Percentiles rank a stretch among this genome's conserved stretches.
Evolutionary conservation across 2,888 invertebrate genomes (phyloP).

Genomic region (Andrena camellia): DNA sequence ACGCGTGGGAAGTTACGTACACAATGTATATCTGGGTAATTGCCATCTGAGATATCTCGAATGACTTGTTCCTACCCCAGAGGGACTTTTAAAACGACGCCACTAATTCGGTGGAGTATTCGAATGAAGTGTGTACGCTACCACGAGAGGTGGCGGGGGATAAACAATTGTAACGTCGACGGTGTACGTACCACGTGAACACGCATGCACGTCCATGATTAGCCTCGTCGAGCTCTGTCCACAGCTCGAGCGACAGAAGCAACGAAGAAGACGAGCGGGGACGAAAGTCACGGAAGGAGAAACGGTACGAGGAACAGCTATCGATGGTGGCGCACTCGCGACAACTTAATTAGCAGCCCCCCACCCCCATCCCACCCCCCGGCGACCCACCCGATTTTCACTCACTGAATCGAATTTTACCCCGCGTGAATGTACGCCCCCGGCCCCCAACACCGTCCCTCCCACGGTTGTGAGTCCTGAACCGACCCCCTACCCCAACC

Average conservation of each 20-base stretch:
- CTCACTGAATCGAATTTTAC: slow-evolving; percentile 52
- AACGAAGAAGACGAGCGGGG: slow-evolving; percentile 14
- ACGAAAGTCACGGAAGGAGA: slow-evolving; percentile 23
- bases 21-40: too few relatives aligned
- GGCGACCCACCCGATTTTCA: slow-evolving; percentile 22
- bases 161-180: not conserved
- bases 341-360: slow-evolving; percentile 59
- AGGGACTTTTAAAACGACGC: not conserved
- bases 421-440: slow-evolving; percentile 55
- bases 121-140: too few relatives aligned
- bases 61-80: not conserved
- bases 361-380: too few relatives aligned
- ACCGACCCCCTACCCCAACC: not conserved
- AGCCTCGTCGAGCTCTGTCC: slow-evolving; percentile 31
- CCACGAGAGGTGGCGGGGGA: not conserved
- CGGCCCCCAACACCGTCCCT: slow-evolving; percentile 29
- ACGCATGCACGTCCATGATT: slow-evolving; percentile 20
- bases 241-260: not conserved
- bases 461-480: slow-evolving; percentile 67
- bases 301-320: slow-evolving; percentile 23
- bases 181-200: not conserved
- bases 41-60: too few relatives aligned
- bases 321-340: slow-evolving; percentile 75
- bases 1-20: not conserved
- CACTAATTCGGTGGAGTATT: not conserved